phyloP scores from a whole-genome alignment of 1,140 invertebrate genomes.

The Leptinotarsa lineolata region DNA sequence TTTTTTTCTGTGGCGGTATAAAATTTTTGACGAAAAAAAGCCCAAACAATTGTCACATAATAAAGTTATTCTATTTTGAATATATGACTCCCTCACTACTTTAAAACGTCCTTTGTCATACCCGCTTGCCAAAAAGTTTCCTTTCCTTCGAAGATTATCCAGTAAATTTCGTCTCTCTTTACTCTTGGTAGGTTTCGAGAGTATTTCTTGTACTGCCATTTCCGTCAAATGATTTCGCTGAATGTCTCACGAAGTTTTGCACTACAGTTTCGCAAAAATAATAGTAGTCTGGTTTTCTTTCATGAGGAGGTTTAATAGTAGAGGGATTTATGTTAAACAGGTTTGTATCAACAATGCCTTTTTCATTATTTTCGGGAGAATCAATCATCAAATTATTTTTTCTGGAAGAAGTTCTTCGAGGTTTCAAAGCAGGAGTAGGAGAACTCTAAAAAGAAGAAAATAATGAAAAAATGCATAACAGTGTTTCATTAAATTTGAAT shows the following conservation, averaged over 20 bases:
- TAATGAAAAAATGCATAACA: no score
- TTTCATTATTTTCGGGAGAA: no score
- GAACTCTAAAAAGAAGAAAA: no score
- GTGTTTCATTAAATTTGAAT: no score
- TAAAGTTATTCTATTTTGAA: not conserved
- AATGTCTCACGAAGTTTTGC: constrained; percentile 31
- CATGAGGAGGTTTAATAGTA: not conserved
- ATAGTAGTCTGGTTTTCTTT: constrained; percentile 19
- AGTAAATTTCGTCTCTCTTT: constrained; percentile 31
- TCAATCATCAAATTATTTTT: no score
- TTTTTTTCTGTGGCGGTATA: constrained; percentile 20
- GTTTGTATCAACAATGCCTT: no score
- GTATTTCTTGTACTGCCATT: constrained; percentile 26
- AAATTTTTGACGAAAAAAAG: constrained; percentile 9
- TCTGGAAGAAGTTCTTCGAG: no score
- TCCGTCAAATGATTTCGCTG: constrained; percentile 29
- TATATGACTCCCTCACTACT: not conserved
- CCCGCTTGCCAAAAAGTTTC: constrained; percentile 26
- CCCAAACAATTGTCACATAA: constrained; percentile 9
- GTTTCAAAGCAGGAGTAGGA: no score
- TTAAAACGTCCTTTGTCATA: constrained; percentile 15
- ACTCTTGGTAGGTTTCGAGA: constrained; percentile 20
- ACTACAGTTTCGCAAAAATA: constrained; percentile 33
- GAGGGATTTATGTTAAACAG: no score
- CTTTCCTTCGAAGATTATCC: constrained; percentile 25